Conservation (phyloP, 1,140 invertebrate species). For the Papilio polyxenes region DNA sequence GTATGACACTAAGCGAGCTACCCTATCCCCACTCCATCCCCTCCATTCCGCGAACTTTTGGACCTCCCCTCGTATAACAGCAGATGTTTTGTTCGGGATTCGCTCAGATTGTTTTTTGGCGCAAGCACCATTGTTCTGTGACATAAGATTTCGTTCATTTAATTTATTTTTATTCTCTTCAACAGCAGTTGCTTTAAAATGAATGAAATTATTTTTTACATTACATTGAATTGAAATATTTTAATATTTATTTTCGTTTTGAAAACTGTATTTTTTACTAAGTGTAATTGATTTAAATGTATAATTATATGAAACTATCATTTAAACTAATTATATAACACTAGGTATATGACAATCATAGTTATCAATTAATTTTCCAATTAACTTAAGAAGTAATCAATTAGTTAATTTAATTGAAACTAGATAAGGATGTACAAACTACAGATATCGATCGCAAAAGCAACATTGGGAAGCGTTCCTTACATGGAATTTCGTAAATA, state of each 20-base stretch:
- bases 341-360: too few relatives aligned
- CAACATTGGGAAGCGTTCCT: not conserved
- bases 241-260: not conserved
- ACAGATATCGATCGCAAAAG: not conserved
- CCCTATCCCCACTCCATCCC: too few relatives aligned
- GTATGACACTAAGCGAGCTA: too few relatives aligned
- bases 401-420: too few relatives aligned
- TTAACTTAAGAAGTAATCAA: too few relatives aligned
- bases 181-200: not conserved
- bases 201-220: not conserved
- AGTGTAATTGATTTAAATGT: too few relatives aligned
- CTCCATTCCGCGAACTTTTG: too few relatives aligned
- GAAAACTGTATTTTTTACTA: not conserved
- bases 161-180: not conserved
- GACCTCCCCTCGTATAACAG: too few relatives aligned
- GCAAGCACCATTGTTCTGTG: slow-evolving; percentile 13
- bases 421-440: too few relatives aligned
- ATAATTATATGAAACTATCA: too few relatives aligned
- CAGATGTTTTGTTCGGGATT: slow-evolving; percentile 8
- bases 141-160: slow-evolving; percentile 1
- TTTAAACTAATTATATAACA: too few relatives aligned
- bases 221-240: not conserved
- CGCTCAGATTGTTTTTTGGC: slow-evolving; percentile 8
- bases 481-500: not conserved
- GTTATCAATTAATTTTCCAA: too few relatives aligned